Evolutionary conservation across 2,888 invertebrate genomes (phyloP).

Genomic region (Leptarthrus brevirostris): DNA sequence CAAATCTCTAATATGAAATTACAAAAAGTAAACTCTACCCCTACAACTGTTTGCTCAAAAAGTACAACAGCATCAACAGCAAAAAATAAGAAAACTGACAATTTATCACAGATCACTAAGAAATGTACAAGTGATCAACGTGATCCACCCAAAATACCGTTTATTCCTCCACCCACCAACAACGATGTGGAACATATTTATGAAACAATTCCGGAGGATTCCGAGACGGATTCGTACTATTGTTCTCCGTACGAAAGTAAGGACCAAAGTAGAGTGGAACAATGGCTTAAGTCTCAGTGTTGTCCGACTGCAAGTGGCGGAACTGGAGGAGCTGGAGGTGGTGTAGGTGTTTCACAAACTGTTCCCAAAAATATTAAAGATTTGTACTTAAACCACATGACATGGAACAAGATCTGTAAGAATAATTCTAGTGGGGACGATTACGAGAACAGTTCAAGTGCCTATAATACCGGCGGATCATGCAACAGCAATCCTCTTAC

Average conservation of each 20-base stretch:
- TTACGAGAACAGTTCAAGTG: constrained; percentile 75
- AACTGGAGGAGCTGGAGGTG: background rate
- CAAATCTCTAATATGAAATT: constrained; percentile 73
- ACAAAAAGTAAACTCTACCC: constrained; percentile 50
- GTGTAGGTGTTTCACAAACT: background rate
- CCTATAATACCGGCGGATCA: constrained; percentile 82
- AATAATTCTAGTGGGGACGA: constrained; percentile 68
- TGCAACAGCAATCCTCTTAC: constrained; percentile 75
- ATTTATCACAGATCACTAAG: background rate
- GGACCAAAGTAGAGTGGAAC: constrained; percentile 55
- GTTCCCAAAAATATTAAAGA: constrained; percentile 21
- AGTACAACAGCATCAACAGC: constrained; percentile 58
- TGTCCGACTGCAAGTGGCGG: constrained; percentile 38
- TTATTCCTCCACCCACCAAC: constrained; percentile 52
- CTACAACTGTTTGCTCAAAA: constrained; percentile 30
- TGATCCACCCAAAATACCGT: constrained; percentile 19
- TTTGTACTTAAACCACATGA: constrained; percentile 43
- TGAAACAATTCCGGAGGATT: constrained; percentile 72
- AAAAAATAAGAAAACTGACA: constrained; percentile 46
- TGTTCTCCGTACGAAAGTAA: constrained; percentile 69
- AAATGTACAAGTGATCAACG: background rate
- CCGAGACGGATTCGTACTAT: constrained; percentile 70
- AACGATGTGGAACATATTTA: constrained; percentile 71
- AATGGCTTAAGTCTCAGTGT: constrained; percentile 55
- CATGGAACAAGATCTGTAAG: constrained; percentile 48